Evolutionary conservation across 2,113 vertebrate genomes (phyloP), one percentile per base, ranked within the genome.

Genomic region (Lamprologus lemairii): DNA sequence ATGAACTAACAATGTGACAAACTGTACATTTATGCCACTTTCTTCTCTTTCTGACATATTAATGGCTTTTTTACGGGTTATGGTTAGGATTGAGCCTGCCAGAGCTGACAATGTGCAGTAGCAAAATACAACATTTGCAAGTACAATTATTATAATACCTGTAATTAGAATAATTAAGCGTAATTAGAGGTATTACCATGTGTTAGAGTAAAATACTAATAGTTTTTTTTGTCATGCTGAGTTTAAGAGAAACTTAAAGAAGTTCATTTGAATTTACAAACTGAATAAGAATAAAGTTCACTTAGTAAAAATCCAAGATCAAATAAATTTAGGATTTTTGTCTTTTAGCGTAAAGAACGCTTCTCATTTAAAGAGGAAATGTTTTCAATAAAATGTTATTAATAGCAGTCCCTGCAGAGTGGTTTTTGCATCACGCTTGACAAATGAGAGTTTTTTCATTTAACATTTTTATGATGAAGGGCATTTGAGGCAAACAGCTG

Each of bases 391-490:
- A 94, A 91, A 78, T 4, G 33, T 94, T 90, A 90, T 93, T 92
- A 92, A 92, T 93, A 91, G 84, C 87, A 78, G 84, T 87, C 88
- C 82, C 87, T 28, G 71, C 86, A 87, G 86, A 91, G 81, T 53
- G 88, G 49, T 37, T 86, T 92, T 83, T 86, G 57, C 78, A 31
- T 51, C 57, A 5, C 2, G 42, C 71, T 88, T 93, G 88, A 93
- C 92, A 87, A 94, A 92, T 89, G 92, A 91, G 90, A 85, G 79
- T 5, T 82, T 91, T 93, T 85, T 87, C 87, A 91, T 90, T 90
- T 90, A 84, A 88, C 90, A 93, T 93, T 93, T 93, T 88, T 88
- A 86, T 89, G 91, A 93, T 92, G 91, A 94, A 91, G 88, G 90
- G 65, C 87, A 92, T 87, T 80, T 47, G 87, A 90, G 90, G 90